Evolutionary conservation across 1,140 invertebrate genomes (phyloP).

Genomic region (Thaumatotibia leucotreta): DNA sequence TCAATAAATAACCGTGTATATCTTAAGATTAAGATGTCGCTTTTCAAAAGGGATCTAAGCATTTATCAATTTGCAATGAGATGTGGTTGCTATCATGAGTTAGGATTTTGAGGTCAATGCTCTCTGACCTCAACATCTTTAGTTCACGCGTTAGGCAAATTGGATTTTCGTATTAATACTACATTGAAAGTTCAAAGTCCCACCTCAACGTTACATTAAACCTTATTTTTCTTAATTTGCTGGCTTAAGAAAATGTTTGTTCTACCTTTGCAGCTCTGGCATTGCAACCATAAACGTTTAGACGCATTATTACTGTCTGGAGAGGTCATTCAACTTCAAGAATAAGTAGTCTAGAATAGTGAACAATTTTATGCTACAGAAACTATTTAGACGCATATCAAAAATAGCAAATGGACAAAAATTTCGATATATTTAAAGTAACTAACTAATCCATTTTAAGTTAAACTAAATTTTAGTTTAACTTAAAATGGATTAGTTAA

Average conservation of each 20-base stretch:
- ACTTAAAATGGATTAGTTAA: no score
- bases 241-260: not conserved
- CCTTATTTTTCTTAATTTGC: constrained; percentile 1
- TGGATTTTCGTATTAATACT: not conserved
- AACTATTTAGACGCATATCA: not conserved
- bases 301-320: not conserved
- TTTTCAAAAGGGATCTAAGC: no score
- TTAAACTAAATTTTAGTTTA: no score
- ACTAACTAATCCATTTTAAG: not conserved
- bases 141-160: not conserved
- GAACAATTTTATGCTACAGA: not conserved
- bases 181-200: not conserved
- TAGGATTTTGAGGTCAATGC: no score
- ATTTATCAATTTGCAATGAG: no score
- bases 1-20: no score
- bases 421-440: not conserved
- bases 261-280: not conserved
- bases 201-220: not conserved
- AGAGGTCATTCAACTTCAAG: not conserved
- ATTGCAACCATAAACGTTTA: not conserved
- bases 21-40: no score
- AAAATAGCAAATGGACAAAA: not conserved
- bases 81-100: no score
- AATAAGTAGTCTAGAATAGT: not conserved
- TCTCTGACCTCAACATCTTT: not conserved